Evolutionary conservation across 1,140 invertebrate species (phyloP).

Genomic region (Luehdorfia chinensis): DNA sequence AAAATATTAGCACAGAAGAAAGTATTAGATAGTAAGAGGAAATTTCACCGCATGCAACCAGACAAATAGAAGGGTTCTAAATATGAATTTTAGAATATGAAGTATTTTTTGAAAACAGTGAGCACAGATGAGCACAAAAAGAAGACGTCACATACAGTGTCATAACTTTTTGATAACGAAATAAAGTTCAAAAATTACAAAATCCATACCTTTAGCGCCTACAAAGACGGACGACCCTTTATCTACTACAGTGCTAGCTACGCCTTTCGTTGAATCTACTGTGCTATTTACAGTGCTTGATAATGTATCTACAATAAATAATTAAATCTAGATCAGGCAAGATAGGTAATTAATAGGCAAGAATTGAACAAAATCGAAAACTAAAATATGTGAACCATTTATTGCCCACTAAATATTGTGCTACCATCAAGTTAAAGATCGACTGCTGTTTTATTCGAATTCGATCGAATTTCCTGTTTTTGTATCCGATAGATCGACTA

Average conservation of each 20-base stretch:
- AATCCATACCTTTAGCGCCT: constrained; percentile 29
- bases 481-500: too few relatives aligned
- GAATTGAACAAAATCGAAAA: neutral
- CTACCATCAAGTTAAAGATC: too few relatives aligned
- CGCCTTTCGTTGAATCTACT: constrained; percentile 38
- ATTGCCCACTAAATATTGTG: too few relatives aligned
- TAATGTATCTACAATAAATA: constrained; percentile 34
- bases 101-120: too few relatives aligned
- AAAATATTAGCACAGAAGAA: neutral
- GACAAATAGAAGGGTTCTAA: neutral
- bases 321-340: neutral
- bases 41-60: constrained; percentile 1
- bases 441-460: too few relatives aligned
- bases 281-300: constrained; percentile 27
- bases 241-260: constrained; percentile 42
- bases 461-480: too few relatives aligned
- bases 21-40: neutral
- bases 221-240: constrained; percentile 36
- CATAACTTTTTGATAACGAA: too few relatives aligned
- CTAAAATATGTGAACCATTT: too few relatives aligned
- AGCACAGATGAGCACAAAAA: neutral
- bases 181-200: too few relatives aligned
- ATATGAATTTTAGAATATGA: too few relatives aligned
- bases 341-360: constrained; percentile 11
- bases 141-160: too few relatives aligned